phyloP scores from a whole-genome alignment of 2,888 invertebrate genomes.

The Tribolium freemani region DNA sequence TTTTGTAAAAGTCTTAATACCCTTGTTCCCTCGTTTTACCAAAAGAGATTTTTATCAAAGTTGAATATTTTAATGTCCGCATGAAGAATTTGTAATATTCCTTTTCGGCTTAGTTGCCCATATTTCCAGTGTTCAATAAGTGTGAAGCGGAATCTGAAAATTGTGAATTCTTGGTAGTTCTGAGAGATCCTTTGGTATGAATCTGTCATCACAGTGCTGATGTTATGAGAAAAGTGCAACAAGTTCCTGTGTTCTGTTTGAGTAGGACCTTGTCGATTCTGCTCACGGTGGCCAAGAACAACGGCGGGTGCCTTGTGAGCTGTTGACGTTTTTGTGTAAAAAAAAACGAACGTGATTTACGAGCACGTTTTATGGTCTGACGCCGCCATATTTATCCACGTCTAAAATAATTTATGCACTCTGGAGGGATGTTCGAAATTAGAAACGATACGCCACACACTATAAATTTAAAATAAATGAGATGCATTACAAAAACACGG shows the following conservation, averaged over 20 bases:
- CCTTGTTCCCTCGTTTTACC: not conserved
- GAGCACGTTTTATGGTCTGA: slow-evolving; percentile 53
- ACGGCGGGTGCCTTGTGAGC: slow-evolving; percentile 4
- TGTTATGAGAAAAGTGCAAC: not conserved
- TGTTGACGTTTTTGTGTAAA: slow-evolving; percentile 53
- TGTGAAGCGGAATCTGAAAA: not conserved
- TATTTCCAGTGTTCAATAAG: not conserved
- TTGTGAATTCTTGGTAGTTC: not conserved
- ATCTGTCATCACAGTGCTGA: not conserved
- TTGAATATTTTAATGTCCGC: not conserved
- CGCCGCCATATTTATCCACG: slow-evolving; percentile 56
- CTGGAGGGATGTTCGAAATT: slow-evolving; percentile 61
- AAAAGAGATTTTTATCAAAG: not conserved
- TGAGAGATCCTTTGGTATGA: not conserved
- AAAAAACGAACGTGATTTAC: slow-evolving; percentile 58
- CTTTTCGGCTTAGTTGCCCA: not conserved
- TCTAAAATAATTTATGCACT: slow-evolving; percentile 57
- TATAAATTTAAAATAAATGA: slow-evolving; percentile 66
- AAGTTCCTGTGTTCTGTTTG: not conserved
- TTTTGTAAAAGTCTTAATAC: not conserved
- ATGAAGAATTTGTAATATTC: not conserved
- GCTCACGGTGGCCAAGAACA: slow-evolving; percentile 25
- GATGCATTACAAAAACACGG: slow-evolving; percentile 65
- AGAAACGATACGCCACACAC: slow-evolving; percentile 63
- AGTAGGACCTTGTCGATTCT: not conserved